Evolutionary conservation across 2,797 vertebrate species (phyloP), one percentile per base, ranked within the genome.

Genomic region (Picus viridis): DNA sequence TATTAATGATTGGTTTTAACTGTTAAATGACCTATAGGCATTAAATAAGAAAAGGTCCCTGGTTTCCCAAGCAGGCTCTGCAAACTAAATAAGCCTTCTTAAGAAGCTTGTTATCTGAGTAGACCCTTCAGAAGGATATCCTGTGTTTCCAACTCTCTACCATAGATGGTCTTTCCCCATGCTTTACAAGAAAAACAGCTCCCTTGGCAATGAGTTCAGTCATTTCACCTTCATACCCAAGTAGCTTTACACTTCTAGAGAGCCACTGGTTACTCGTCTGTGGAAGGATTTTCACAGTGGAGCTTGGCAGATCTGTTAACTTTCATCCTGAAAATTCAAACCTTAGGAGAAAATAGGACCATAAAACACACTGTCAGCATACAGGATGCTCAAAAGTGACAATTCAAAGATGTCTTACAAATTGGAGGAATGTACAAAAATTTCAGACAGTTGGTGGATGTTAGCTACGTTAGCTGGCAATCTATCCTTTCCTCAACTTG

Each of bases 301-400:
- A 12, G 5, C 24, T 76, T 68, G 34, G n/a, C 69, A 74, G 20
- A 67, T 57, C 58, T 83, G 61, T 93, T 95, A 85, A 88, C 57
- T 86, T 94, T 47, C 90, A 86, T 70, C 89, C 72, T 97, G 86
- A 91, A 96, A 92, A 95, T 92, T 96, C 83, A 93, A 72, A 49
- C 65, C 78, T 94, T 89, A 83, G 70, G 83, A 89, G 87, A 94
- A 95, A 93, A 87, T 61, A 61, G 77, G 89, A 59, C 61, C 65
- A 88, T 84, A 89, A 95, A 57, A 54, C 39, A 27, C 20, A 41
- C 41, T 62, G 58, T 90, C 17, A 10, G 57, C 26, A 75, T 51
- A 57, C 8, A 24, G n/a, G 61, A 62, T 61, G 78, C 20, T 0
- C 39, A 95, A 95, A 90, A 69, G 49, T 78, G 92, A 78, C 59